Conservation (phyloP, 64 coral and sea anemone genomes). For the Pocillopora damicornis region DNA sequence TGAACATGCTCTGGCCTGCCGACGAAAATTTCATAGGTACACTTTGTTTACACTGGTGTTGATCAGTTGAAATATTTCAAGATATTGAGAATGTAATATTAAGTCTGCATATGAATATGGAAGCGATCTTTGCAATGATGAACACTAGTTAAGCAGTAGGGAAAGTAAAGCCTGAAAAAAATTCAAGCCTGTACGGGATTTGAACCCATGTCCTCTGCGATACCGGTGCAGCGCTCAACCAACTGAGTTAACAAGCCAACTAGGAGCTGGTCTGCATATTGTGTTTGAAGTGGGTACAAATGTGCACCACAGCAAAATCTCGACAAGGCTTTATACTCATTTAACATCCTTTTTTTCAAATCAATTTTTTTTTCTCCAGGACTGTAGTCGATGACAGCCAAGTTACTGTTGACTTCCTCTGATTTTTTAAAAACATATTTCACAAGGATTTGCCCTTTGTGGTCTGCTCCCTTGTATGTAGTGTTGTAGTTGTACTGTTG, state of each 20-base stretch:
- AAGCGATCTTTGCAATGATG: background rate
- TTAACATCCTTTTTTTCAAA: background rate
- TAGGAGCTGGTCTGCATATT: no score
- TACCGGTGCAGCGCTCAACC: no score
- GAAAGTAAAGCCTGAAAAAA: no score
- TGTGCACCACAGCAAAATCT: background rate
- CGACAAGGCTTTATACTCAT: background rate
- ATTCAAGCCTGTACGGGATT: no score
- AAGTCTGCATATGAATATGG: background rate
- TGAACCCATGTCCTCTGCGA: no score
- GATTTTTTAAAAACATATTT: slow-evolving; percentile 5
- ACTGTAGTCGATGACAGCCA: slow-evolving; percentile 95
- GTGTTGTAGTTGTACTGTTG: background rate
- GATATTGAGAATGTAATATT: background rate
- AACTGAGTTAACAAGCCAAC: background rate
- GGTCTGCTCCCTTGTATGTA: background rate
- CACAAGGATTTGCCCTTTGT: background rate
- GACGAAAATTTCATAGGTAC: slow-evolving; percentile 98
- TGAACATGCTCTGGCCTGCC: slow-evolving; percentile 95
- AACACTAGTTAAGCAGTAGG: no score
- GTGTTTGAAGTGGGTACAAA: background rate
- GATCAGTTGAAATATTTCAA: no score
- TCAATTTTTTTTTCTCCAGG: slow-evolving; percentile 44
- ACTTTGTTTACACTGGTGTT: background rate
- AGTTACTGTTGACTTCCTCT: slow-evolving; percentile 96